These are phyloP conservation scores for Misgurnus mizolepis DNA, from an alignment of 2,113 vertebrate species.

Conservation along the genomic window DNA sequence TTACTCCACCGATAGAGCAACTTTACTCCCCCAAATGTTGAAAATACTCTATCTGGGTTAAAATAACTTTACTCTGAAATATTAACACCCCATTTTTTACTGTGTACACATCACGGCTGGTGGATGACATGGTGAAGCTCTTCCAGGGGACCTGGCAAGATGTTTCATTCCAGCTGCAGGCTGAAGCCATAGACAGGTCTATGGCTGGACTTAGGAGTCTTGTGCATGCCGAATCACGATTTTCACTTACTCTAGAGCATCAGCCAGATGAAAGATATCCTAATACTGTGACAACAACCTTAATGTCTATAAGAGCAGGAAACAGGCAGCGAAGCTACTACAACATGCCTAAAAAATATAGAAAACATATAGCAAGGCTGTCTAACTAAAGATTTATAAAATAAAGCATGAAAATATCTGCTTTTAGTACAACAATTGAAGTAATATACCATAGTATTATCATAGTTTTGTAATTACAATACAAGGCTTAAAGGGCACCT, in stretches of 20 bases:
- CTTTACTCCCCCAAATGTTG: background rate
- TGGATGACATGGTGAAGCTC: conserved; percentile 69
- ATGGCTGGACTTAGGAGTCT: conserved; percentile 52
- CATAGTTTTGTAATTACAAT: too few species aligned
- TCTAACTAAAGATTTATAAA: background rate
- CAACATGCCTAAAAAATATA: conserved; percentile 52
- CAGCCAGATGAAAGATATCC: conserved; percentile 2
- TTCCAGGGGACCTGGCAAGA: conserved; percentile 69
- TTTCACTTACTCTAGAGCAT: conserved; percentile 67
- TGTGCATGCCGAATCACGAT: conserved; percentile 54
- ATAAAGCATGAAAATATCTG: too few species aligned
- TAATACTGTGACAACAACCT: conserved; percentile 24
- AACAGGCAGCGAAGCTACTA: conserved; percentile 67
- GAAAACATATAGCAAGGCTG: conserved; percentile 38
- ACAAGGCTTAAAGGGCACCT: too few species aligned
- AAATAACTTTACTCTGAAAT: background rate
- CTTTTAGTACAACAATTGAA: background rate
- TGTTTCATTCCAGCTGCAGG: conserved; percentile 73
- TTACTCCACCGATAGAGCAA: conserved; percentile 1
- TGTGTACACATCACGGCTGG: conserved; percentile 47
- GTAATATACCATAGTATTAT: background rate
- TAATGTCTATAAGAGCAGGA: conserved; percentile 48
- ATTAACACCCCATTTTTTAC: background rate
- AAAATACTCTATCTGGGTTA: conserved; percentile 5
- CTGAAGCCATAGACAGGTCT: conserved; percentile 39